phyloP scores from a whole-genome alignment of 2,888 invertebrate genomes.

The Gymnocheta viridis region DNA sequence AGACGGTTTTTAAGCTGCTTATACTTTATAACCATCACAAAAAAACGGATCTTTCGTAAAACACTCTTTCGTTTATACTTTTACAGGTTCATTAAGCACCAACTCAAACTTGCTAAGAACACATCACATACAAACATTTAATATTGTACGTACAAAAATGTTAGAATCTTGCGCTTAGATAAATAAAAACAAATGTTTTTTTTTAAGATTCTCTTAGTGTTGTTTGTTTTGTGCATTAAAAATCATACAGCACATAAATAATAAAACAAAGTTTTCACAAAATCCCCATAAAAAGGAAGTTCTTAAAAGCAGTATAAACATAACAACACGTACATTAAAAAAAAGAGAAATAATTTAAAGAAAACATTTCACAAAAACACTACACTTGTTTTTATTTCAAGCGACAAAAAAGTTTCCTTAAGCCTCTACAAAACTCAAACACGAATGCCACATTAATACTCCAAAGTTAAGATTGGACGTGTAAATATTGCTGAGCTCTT shows the following conservation, averaged over 20 bases:
- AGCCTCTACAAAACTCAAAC: not conserved
- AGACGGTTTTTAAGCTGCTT: too few relatives aligned
- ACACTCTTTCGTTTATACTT: not conserved
- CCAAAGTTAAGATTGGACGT: constrained; percentile 39
- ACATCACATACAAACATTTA: constrained; percentile 45
- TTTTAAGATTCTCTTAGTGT: constrained; percentile 5
- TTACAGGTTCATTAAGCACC: constrained; percentile 57
- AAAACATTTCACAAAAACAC: constrained; percentile 16
- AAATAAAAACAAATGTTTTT: constrained; percentile 41
- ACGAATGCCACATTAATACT: constrained; percentile 1
- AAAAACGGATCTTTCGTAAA: not conserved
- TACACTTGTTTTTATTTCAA: constrained; percentile 61
- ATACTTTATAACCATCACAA: not conserved
- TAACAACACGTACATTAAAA: constrained; percentile 58
- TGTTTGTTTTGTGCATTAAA: constrained; percentile 9
- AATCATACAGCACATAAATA: constrained; percentile 53
- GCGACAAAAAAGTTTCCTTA: not conserved
- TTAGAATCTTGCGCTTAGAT: constrained; percentile 72
- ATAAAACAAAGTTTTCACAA: constrained; percentile 28
- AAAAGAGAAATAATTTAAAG: not conserved
- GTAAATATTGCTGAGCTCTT: constrained; percentile 40
- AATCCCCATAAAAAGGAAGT: constrained; percentile 56
- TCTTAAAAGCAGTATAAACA: constrained; percentile 51
- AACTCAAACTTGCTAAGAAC: constrained; percentile 28
- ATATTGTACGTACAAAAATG: constrained; percentile 67